Evolutionary conservation across 37 sponge, comb jelly and placozoan genomes (phyloP).

Genomic region (Halichondria panicea): DNA sequence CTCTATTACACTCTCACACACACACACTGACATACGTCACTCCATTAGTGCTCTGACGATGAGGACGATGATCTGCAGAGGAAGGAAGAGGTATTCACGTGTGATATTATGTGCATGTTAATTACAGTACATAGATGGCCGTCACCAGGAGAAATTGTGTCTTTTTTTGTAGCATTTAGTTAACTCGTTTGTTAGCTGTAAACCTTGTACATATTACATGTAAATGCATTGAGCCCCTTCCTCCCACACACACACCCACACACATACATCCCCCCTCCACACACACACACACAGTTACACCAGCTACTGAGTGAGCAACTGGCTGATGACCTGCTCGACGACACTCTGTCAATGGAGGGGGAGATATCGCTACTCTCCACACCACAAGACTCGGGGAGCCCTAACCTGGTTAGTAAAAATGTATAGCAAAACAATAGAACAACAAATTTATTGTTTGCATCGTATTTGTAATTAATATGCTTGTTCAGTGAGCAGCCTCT

Average conservation of each 20-base stretch:
- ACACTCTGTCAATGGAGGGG: background rate
- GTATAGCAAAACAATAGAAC: no score
- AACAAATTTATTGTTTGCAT: no score
- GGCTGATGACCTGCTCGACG: conserved; percentile 35
- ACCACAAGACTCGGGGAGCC: background rate
- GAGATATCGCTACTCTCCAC: background rate
- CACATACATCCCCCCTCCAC: background rate
- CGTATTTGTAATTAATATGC: no score
- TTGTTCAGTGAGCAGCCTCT: no score
- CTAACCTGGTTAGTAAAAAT: no score
- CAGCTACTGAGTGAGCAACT: conserved; percentile 37
- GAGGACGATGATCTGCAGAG: conserved; percentile 28
- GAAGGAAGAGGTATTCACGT: conserved; percentile 14
- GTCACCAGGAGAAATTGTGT: no score
- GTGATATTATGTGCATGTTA: background rate
- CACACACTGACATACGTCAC: no score
- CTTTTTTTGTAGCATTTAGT: no score
- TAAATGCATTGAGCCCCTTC: background rate
- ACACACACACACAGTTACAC: conserved; percentile 5
- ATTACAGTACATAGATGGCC: no score
- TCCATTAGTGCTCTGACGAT: conserved; percentile 2
- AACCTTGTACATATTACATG: background rate
- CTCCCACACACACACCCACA: background rate
- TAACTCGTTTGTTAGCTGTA: background rate
- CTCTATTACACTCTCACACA: no score